Base-by-base conservation (phyloP, 2,113 vertebrate genomes). In the Pao palembangensis region DNA sequence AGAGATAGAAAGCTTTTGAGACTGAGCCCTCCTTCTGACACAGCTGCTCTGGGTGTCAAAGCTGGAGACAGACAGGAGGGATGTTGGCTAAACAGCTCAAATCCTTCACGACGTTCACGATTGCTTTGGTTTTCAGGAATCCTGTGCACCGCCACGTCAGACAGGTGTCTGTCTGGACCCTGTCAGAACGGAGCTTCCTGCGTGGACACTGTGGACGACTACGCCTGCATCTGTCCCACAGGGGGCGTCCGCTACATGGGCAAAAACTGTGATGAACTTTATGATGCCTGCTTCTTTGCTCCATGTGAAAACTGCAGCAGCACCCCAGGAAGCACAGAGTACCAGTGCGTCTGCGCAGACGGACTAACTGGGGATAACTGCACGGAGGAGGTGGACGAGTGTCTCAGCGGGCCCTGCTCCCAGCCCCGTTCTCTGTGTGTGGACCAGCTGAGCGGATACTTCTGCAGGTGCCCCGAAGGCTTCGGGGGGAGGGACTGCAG, bases 161-260 rank as follows among this genome's bases (percentile, higher is more conserved):
- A 87, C 1, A 78, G 83, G 61, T 98, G 96, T 44, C 71, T 87
- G 58, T 93, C 91, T 0, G 86, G 79, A 0, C 93, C 94, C 0
- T 98, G 96, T 5, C 64, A 86, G 44, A 93, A 96, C 0, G 93
- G 91, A 8, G 93, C 90, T 0, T 88, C 85, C 60, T 98, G 96
- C 65, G 71, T 84, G 65, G 91, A 91, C 66, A 75, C 74, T 16
- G 83, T 81, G 52, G 83, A 69, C 2, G 88, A 93, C 58, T 95
- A 94, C 16, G 86, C 80, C 47, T 98, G 96, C 41, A 56, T 59
- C 28, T 96, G 91, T 60, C 80, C 87, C 2, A 8, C 6, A 8
- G 85, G 87, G 1, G 88, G 88, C 1, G 31, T 92, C 8, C 80
- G 83, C 25, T 93, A 91, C 70, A 73, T 1, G 63, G 94, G 94